These are phyloP conservation scores for Chrysaora quinquecirrha DNA, from an alignment of 30 jellyfish, hydroid and myxozoan species.

Conservation along the genomic window DNA sequence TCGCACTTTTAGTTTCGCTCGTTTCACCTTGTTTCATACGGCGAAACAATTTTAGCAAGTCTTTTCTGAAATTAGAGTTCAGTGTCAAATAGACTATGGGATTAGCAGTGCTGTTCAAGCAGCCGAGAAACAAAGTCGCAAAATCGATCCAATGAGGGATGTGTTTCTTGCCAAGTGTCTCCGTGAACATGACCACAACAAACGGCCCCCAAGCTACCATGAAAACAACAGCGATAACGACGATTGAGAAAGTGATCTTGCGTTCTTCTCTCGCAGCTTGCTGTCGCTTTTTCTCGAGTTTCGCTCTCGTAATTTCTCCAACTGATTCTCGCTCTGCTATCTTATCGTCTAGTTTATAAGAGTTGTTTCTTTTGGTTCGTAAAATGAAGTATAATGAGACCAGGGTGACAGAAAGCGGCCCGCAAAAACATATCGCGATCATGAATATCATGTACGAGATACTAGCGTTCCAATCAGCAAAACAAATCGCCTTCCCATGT, in stretches of 20 bases:
- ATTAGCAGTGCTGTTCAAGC: constrained; percentile 67
- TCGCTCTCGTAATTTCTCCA: neutral
- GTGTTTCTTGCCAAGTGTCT: constrained; percentile 3
- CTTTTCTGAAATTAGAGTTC: constrained; percentile 52
- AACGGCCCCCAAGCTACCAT: constrained; percentile 70
- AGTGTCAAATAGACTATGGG: constrained; percentile 63
- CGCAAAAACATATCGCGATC: constrained; percentile 37
- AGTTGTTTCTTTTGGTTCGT: neutral
- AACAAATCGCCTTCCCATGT: constrained; percentile 18
- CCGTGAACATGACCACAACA: constrained; percentile 50
- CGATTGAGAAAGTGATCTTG: constrained; percentile 9
- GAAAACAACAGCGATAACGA: constrained; percentile 21
- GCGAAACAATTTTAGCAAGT: neutral
- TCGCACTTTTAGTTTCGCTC: neutral
- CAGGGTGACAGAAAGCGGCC: constrained; percentile 47
- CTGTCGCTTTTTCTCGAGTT: neutral
- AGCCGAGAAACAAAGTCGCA: constrained; percentile 34
- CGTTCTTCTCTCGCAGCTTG: neutral
- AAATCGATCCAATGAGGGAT: constrained; percentile 41
- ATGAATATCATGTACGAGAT: constrained; percentile 53
- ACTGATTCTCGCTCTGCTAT: neutral
- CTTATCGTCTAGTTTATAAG: neutral
- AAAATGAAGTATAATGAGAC: constrained; percentile 23
- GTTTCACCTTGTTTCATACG: neutral
- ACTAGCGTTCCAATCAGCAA: constrained; percentile 43